A percentile compares a stretch with the other conserved stretches of the same genome.
Evolutionary conservation across 2,113 vertebrate species (phyloP).

Genomic region (Peromyscus californicus): DNA sequence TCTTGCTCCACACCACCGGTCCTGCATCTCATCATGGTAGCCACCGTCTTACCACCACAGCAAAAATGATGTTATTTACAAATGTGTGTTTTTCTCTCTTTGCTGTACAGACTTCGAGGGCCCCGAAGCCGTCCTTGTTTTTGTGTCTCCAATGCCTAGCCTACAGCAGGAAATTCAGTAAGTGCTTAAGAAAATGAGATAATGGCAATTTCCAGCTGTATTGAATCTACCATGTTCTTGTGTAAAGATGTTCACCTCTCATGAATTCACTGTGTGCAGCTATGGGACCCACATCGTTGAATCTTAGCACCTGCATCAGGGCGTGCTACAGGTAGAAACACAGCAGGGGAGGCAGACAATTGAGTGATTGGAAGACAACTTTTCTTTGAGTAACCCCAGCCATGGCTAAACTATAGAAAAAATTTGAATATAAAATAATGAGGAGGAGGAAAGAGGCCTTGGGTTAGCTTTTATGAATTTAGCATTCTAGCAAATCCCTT

Average conservation of each 20-base stretch:
- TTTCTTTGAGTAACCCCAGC: neutral
- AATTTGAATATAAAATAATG: slow-evolving; percentile 32
- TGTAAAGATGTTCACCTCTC: slow-evolving; percentile 52
- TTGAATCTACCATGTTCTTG: neutral
- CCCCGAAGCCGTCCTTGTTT: neutral
- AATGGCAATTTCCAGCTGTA: slow-evolving; percentile 5
- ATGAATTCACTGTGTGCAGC: neutral
- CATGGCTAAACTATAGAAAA: neutral
- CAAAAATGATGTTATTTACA: neutral
- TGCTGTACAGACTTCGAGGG: neutral
- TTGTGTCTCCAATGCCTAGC: neutral
- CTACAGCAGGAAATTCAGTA: neutral
- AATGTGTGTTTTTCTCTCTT: neutral
- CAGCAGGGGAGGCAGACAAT: neutral
- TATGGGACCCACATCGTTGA: neutral
- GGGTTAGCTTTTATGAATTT: slow-evolving; percentile 63
- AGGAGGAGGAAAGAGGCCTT: slow-evolving; percentile 1
- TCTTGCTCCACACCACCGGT: neutral
- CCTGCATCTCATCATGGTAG: neutral
- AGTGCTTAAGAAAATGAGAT: slow-evolving; percentile 47
- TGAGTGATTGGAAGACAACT: neutral
- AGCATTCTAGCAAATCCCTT: slow-evolving; percentile 66
- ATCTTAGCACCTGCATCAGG: neutral
- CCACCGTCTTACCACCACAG: neutral
- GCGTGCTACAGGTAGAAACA: slow-evolving; percentile 4